A percentile compares a stretch with the other conserved stretches of the same genome.
Evolutionary conservation across 2,797 vertebrate species (phyloP).

Genomic region (Sebastes wilsoni): DNA sequence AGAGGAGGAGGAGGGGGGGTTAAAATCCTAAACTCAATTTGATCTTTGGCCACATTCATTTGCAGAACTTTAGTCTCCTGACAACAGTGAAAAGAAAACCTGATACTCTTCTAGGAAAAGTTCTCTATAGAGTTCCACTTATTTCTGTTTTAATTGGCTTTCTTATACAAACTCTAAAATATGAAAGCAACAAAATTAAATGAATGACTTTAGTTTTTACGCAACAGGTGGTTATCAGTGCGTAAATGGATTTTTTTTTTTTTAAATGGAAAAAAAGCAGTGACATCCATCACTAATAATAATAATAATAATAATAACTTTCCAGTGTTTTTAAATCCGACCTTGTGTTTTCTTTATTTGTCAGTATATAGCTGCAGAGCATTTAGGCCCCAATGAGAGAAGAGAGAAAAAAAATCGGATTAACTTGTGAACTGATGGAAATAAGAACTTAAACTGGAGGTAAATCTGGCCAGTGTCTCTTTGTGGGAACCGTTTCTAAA

Average conservation of each 20-base stretch:
- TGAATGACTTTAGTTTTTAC: neutral
- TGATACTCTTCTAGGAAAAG: neutral
- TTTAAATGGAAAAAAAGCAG: neutral
- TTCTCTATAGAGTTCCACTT: neutral
- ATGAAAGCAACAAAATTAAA: neutral
- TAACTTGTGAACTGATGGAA: conserved; percentile 96
- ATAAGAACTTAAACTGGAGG: conserved; percentile 94
- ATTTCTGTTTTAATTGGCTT: neutral
- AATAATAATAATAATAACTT: neutral
- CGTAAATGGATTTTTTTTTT: neutral
- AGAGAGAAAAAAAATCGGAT: conserved; percentile 88
- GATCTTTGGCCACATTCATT: conserved; percentile 75
- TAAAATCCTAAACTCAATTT: conserved; percentile 73
- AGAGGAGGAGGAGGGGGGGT: neutral
- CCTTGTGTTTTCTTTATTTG: conserved; percentile 41
- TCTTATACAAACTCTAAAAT: neutral
- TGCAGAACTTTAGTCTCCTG: conserved; percentile 40
- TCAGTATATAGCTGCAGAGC: conserved; percentile 23
- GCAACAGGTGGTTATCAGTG: conserved; percentile 60
- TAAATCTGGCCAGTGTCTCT: conserved; percentile 93
- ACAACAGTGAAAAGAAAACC: conserved; percentile 25
- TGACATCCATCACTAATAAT: neutral
- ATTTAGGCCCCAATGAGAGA: conserved; percentile 68
- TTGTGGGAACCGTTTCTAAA: conserved; percentile 94
- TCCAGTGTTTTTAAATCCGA: neutral